Base-by-base conservation (phyloP, 2,888 invertebrate species). In the Fissipunctia ypsillon region DNA sequence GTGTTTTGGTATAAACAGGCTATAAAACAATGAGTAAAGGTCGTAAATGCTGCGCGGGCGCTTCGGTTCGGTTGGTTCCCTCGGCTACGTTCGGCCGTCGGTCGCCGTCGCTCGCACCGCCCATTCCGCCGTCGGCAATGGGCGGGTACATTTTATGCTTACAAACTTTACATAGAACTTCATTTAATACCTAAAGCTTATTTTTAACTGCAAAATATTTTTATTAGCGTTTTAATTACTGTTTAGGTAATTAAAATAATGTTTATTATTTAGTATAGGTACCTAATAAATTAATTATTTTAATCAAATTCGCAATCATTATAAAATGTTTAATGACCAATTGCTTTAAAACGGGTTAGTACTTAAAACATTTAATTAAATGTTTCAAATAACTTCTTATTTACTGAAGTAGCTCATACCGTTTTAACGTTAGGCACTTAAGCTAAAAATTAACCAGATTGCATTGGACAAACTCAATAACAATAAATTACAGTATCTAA, bases 1-100 rank as follows among this genome's bases (percentile, higher is more conserved):
- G 69, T 79, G 69, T 86, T 87, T 87, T 85, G 82, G 80, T 86
- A 87, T 86, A 88, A 90, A 90, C 87, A 86, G 78, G 80, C 81
- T 76, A 86, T 89, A 88, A 90, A 89, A 90, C 83, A 86, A 88
- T 69, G 69, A 78, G 72, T 74, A 76, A 35, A 83, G 73, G 79
- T 88, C 88, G 88, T 83, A 83, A 88, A 86, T 60, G 78, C 52
- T 74, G 71, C 83, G 76, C 78, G 77, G 52, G 65, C 73, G 86
- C 86, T 45, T 71, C 69, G 66, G 50, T 57, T 50, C 31, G 54
- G 60, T 76, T 76, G 79, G 84, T 73, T 64, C 72, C 72, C 61
- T 83, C 75, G 80, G 43, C 19, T 50, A 35, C 43, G 28, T 35
- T 80, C 81, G 81, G 69, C 78, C 78, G 86, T 64, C 84, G 82